Evolutionary conservation across 2,888 invertebrate genomes (phyloP).

Genomic region (Belgica antarctica): DNA sequence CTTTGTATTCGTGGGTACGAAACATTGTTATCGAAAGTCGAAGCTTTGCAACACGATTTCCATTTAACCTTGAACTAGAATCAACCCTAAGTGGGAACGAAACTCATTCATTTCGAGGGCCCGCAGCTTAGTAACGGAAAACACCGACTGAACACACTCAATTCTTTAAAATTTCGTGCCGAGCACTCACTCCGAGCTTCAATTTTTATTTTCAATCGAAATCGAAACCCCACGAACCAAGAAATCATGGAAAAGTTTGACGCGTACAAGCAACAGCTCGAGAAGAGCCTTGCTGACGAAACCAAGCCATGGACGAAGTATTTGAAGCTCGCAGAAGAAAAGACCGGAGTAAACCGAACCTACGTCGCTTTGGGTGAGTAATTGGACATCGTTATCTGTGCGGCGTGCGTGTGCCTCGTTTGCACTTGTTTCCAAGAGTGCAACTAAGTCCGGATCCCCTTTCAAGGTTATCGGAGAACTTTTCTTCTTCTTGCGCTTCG

Average conservation of each 20-base stretch:
- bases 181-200: neutral
- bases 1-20: too few relatives aligned
- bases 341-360: constrained; percentile 70
- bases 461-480: neutral
- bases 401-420: too few relatives aligned
- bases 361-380: constrained; percentile 76
- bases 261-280: constrained; percentile 61
- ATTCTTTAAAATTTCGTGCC: too few relatives aligned
- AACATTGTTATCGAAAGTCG: too few relatives aligned
- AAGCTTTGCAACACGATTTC: too few relatives aligned
- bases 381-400: neutral
- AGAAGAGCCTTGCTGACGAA: constrained; percentile 64
- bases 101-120: too few relatives aligned
- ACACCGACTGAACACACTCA: too few relatives aligned
- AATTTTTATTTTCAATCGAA: neutral
- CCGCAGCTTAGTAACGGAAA: too few relatives aligned
- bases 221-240: neutral
- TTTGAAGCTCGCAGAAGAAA: constrained; percentile 66
- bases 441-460: neutral
- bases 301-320: constrained; percentile 70
- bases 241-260: constrained; percentile 53
- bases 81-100: too few relatives aligned
- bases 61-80: too few relatives aligned
- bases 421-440: neutral
- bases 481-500: neutral